Conservation (phyloP, 2,113 vertebrate species). For the Chamaea fasciata region DNA sequence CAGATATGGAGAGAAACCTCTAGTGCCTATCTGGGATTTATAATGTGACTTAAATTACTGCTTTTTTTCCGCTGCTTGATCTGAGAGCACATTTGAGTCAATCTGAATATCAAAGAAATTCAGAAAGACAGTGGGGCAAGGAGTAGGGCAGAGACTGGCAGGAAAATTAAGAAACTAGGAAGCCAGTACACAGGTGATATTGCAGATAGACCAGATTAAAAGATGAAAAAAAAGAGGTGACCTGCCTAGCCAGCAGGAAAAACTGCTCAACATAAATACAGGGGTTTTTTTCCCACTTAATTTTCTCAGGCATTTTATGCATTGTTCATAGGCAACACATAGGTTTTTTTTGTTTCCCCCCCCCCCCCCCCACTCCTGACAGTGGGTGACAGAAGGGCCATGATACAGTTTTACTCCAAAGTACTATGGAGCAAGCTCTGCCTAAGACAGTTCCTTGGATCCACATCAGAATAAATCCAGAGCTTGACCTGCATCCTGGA, state of each 20-base stretch:
- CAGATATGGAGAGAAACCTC: not conserved
- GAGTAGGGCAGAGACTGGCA: not conserved
- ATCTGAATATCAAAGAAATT: constrained; percentile 54
- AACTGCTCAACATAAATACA: not conserved
- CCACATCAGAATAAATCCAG: not conserved
- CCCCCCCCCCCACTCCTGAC: too few species aligned
- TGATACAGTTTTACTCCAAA: not conserved
- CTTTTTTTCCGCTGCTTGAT: not conserved
- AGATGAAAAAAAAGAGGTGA: not conserved
- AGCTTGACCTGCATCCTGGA: not conserved
- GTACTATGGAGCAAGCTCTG: not conserved
- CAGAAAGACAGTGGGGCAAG: not conserved
- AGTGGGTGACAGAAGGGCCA: not conserved
- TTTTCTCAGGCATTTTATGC: not conserved
- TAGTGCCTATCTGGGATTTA: not conserved
- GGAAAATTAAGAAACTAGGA: not conserved
- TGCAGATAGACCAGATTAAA: not conserved
- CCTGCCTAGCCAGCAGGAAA: not conserved
- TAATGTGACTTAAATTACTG: not conserved
- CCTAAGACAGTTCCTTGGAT: not conserved
- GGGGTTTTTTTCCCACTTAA: not conserved
- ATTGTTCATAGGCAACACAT: not conserved
- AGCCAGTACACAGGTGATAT: not conserved
- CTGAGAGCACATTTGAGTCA: not conserved
- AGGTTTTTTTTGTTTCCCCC: not conserved